These are phyloP conservation scores for Genyomyrus donnyi DNA, from an alignment of 2,113 vertebrate species.

Conservation along the genomic window DNA sequence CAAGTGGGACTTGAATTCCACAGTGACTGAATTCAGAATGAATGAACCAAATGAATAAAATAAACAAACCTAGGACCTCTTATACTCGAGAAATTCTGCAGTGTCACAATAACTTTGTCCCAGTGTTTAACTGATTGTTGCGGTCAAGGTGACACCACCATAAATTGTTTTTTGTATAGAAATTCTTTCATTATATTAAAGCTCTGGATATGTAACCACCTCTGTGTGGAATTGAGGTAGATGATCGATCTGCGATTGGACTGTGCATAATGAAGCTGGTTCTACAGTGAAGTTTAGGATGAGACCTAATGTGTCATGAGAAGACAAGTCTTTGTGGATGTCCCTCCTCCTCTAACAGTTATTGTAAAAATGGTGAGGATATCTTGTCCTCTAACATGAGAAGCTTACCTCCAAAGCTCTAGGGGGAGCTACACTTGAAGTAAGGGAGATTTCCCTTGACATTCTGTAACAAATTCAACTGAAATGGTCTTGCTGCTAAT, in stretches of 20 bases:
- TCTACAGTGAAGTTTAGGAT: not conserved
- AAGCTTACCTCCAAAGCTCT: not conserved
- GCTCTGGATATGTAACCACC: not conserved
- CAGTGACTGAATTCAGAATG: not conserved
- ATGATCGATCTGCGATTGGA: not conserved
- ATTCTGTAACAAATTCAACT: not conserved
- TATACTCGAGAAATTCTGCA: not conserved
- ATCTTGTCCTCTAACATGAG: not conserved
- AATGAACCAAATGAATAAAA: not conserved
- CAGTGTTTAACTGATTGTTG: not conserved
- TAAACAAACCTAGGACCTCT: not conserved
- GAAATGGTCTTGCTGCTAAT: not conserved
- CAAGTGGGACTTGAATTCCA: not conserved
- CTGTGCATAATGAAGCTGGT: not conserved
- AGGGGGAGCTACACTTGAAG: not conserved
- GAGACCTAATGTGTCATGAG: not conserved
- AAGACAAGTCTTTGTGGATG: not conserved
- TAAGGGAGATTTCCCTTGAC: not conserved
- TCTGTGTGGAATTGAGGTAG: not conserved
- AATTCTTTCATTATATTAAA: not conserved
- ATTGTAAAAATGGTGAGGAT: not conserved
- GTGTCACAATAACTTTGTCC: not conserved
- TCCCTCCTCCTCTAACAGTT: not conserved
- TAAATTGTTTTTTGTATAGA: not conserved
- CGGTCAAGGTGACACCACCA: not conserved